Percentiles rank a stretch among this genome's conserved stretches.
These are phyloP conservation scores for Lasioglossum malachurum DNA, from an alignment of 2,888 invertebrate genomes.

Conservation along the genomic window DNA sequence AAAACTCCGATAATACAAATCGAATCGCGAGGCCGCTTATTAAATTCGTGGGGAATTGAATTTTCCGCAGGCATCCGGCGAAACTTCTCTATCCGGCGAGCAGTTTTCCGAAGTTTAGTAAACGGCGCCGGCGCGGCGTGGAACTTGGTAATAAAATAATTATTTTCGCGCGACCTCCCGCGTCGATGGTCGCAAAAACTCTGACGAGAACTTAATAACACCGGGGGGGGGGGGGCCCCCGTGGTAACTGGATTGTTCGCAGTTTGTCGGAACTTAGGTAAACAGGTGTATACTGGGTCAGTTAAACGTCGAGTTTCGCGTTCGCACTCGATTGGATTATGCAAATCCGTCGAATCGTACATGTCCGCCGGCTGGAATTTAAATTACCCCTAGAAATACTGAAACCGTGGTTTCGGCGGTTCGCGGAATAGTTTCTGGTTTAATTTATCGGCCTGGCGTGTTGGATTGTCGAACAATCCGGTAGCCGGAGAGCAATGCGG, in stretches of 20 bases:
- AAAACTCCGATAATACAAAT: constrained; percentile 67
- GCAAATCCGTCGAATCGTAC: constrained; percentile 58
- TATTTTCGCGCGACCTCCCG: constrained; percentile 55
- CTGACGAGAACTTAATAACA: constrained; percentile 52
- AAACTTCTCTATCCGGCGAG: neutral
- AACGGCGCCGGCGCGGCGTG: constrained; percentile 23
- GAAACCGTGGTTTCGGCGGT: constrained; percentile 39
- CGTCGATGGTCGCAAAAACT: constrained; percentile 38
- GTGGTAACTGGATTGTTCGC: constrained; percentile 55
- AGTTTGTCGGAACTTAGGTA: constrained; percentile 59
- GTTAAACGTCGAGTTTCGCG: constrained; percentile 54
- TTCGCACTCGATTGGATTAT: constrained; percentile 61
- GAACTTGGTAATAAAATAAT: constrained; percentile 65
- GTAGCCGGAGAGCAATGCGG: neutral
- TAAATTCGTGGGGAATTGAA: constrained; percentile 69
- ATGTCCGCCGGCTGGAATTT: constrained; percentile 57
- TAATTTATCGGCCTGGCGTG: constrained; percentile 46
- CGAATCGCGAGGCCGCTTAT: constrained; percentile 57
- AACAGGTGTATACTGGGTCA: constrained; percentile 62
- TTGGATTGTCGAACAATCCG: constrained; percentile 37
- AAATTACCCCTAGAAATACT: constrained; percentile 55
- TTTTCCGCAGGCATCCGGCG: constrained; percentile 43
- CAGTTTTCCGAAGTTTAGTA: constrained; percentile 50
- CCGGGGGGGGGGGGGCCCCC: neutral
- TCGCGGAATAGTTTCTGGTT: constrained; percentile 47